Evolutionary conservation across 2,797 vertebrate genomes (phyloP).

Genomic region (Tympanoctomys barrerae): DNA sequence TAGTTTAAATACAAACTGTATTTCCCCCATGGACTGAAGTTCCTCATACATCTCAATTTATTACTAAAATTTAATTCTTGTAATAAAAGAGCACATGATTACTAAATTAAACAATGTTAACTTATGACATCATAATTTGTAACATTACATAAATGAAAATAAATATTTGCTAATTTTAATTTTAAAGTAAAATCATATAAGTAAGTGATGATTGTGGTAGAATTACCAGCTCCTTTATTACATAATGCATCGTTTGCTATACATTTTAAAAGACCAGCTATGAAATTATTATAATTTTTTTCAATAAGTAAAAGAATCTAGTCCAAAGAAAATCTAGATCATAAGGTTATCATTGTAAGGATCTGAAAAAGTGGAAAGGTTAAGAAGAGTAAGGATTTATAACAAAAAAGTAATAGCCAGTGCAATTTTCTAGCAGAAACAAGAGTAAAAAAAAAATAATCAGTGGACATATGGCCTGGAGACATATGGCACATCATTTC

Average conservation of each 20-base stretch:
- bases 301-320: neutral
- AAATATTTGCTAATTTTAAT: neutral
- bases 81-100: neutral
- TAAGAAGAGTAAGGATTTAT: neutral
- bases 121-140: neutral
- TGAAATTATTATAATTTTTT: neutral
- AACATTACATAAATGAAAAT: neutral
- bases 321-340: neutral
- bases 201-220: neutral
- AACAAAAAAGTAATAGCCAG: slow-evolving; percentile 50
- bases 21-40: neutral
- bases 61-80: neutral
- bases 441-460: neutral
- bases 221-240: neutral
- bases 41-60: neutral
- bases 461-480: slow-evolving; percentile 17
- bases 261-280: neutral
- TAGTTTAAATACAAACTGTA: neutral
- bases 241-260: neutral
- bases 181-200: slow-evolving; percentile 19
- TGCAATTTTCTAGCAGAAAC: slow-evolving; percentile 35
- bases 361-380: slow-evolving; percentile 1
- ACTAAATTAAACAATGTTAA: neutral
- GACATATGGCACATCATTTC: slow-evolving; percentile 49
- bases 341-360: neutral